Percentiles rank a stretch among this genome's conserved stretches.
phyloP scores from a whole-genome alignment of 30 jellyfish, hydroid and myxozoan genomes.

The Phacellophora camtschatica region DNA sequence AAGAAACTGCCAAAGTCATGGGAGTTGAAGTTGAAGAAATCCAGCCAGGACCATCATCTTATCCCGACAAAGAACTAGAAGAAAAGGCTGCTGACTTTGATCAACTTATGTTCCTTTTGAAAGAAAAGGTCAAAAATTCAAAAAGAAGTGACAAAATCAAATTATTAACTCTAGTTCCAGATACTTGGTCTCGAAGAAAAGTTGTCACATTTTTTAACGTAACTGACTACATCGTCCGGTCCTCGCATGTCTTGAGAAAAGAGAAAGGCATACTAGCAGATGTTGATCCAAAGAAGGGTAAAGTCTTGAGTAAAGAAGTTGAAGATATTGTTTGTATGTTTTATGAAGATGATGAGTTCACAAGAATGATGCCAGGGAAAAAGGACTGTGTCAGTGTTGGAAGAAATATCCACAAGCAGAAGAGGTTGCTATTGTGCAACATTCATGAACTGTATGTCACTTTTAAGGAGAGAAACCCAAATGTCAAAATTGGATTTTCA shows the following conservation, averaged over 20 bases:
- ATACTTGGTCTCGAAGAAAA: constrained; percentile 45
- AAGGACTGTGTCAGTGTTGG: constrained; percentile 57
- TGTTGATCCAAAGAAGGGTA: constrained; percentile 6
- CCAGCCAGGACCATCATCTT: background rate
- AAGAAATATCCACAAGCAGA: constrained; percentile 30
- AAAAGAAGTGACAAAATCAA: constrained; percentile 37
- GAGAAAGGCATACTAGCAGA: constrained; percentile 21
- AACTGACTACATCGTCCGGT: constrained; percentile 16
- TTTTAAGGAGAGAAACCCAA: constrained; percentile 39
- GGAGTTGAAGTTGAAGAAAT: constrained; percentile 11
- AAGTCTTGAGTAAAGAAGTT: background rate
- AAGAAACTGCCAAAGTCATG: constrained; percentile 10
- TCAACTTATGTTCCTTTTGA: constrained; percentile 18
- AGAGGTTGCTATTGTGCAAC: constrained; percentile 48
- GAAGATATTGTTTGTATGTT: constrained; percentile 1
- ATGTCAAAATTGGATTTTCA: constrained; percentile 54
- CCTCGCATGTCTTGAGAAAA: background rate
- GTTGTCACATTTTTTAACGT: constrained; percentile 14
- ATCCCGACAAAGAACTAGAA: background rate
- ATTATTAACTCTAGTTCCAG: constrained; percentile 44
- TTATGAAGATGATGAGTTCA: constrained; percentile 45
- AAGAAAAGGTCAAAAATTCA: background rate
- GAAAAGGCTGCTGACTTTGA: constrained; percentile 37
- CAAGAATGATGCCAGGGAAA: constrained; percentile 63
- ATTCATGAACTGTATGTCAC: constrained; percentile 28